Percentiles rank a stretch among this genome's conserved stretches.
phyloP scores from a whole-genome alignment of 2,888 invertebrate genomes.

The Lymantria monacha region DNA sequence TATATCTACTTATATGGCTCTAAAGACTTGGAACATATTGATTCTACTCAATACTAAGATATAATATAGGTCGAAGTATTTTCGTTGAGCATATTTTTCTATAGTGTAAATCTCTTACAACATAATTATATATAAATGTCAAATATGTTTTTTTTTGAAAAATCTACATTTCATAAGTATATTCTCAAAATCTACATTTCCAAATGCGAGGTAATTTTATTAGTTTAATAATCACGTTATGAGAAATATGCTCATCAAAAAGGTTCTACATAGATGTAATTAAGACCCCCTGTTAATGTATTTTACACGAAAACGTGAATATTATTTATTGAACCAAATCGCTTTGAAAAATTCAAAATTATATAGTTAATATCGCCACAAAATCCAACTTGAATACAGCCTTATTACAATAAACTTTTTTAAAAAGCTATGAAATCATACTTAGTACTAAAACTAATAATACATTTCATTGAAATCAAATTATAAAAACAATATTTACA shows the following conservation, averaged over 20 bases:
- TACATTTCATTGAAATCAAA: slow-evolving; percentile 74
- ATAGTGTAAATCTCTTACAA: slow-evolving; percentile 57
- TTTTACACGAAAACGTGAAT: slow-evolving; percentile 51
- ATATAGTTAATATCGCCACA: slow-evolving; percentile 64
- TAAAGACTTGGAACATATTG: not conserved
- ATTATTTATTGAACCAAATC: slow-evolving; percentile 33
- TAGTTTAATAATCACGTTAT: slow-evolving; percentile 63
- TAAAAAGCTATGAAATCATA: slow-evolving; percentile 69
- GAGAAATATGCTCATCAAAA: slow-evolving; percentile 57
- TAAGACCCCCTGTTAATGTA: slow-evolving; percentile 75
- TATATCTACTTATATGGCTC: not conserved
- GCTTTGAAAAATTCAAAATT: slow-evolving; percentile 37
- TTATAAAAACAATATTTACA: slow-evolving; percentile 79
- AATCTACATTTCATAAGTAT: slow-evolving; percentile 61
- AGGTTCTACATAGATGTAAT: slow-evolving; percentile 37
- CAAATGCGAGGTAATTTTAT: slow-evolving; percentile 82
- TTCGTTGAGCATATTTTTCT: slow-evolving; percentile 52
- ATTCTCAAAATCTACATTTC: slow-evolving; percentile 79
- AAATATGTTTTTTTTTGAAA: slow-evolving; percentile 70
- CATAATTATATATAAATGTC: slow-evolving; percentile 65
- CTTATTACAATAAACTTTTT: slow-evolving; percentile 58
- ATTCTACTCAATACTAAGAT: not conserved
- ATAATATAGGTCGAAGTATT: not conserved
- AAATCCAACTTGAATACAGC: slow-evolving; percentile 71
- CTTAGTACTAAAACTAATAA: slow-evolving; percentile 70